Percentiles rank a stretch among this genome's conserved stretches.
These are phyloP conservation scores for Parnassius smintheus DNA, from an alignment of 2,888 invertebrate species.

Conservation along the genomic window DNA sequence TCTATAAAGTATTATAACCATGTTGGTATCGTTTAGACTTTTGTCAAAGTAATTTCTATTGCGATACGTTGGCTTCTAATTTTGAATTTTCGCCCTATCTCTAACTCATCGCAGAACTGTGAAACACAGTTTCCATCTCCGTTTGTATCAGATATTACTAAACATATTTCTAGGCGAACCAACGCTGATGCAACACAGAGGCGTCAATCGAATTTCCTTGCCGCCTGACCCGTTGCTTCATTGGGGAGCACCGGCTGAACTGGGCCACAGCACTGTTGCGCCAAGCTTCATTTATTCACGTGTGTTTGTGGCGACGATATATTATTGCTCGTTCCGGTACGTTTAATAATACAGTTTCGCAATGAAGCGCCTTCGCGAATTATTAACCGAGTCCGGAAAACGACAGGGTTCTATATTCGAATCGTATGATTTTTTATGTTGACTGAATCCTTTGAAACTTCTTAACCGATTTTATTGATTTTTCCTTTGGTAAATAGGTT, in stretches of 20 bases:
- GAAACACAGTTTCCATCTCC: neutral
- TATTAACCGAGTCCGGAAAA: neutral
- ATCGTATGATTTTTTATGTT: too few species aligned
- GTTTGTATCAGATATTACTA: neutral
- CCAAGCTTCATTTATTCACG: slow-evolving; percentile 10
- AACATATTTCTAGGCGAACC: neutral
- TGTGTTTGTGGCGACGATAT: neutral
- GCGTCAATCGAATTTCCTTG: slow-evolving; percentile 5
- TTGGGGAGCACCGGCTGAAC: neutral
- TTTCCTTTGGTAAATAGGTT: too few species aligned
- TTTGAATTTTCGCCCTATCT: neutral
- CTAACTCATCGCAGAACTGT: neutral
- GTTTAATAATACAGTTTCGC: neutral
- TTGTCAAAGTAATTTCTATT: too few species aligned
- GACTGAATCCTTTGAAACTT: too few species aligned
- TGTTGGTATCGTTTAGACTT: too few species aligned
- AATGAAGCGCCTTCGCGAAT: neutral
- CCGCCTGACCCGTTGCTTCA: neutral
- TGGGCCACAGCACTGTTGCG: neutral
- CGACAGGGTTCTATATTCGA: neutral
- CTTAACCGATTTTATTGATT: too few species aligned
- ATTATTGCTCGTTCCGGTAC: slow-evolving; percentile 1
- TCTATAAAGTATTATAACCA: too few species aligned
- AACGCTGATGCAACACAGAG: neutral
- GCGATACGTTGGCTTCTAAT: too few species aligned